Evolutionary conservation across 1,140 invertebrate genomes (phyloP).

Genomic region (Idris sp.): DNA sequence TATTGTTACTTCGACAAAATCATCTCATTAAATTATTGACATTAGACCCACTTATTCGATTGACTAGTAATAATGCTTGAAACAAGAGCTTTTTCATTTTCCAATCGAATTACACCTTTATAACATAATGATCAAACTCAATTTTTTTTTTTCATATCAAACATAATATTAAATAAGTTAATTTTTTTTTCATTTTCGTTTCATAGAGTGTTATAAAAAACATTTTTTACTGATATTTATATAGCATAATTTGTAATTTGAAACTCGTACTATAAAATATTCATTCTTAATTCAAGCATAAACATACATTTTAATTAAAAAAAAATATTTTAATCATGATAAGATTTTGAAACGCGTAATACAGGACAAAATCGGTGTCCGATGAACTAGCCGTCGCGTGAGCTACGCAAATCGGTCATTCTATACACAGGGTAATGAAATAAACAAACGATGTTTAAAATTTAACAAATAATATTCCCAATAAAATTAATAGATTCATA

Average conservation of each 20-base stretch:
- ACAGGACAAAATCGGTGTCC: conserved; percentile 42
- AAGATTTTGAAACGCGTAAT: conserved; percentile 37
- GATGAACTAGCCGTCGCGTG: conserved; percentile 55
- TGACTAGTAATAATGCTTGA: too few species aligned
- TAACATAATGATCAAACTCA: too few species aligned
- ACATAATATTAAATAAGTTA: too few species aligned
- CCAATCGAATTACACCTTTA: too few species aligned
- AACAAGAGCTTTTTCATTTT: too few species aligned
- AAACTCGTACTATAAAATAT: conserved; percentile 37
- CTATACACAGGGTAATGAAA: conserved; percentile 76
- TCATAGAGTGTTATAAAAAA: too few species aligned
- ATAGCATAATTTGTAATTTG: conserved; percentile 33
- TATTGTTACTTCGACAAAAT: too few species aligned
- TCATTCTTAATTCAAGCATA: conserved; percentile 50
- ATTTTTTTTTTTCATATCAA: too few species aligned
- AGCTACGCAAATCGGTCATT: conserved; percentile 63
- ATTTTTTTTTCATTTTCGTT: too few species aligned
- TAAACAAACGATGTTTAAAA: conserved; percentile 67
- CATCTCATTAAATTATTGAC: too few species aligned
- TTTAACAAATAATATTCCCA: conserved; percentile 69
- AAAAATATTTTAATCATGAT: conserved; percentile 42
- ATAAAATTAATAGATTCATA: conserved; percentile 68
- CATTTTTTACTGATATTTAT: conserved; percentile 32
- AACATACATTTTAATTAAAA: conserved; percentile 43
- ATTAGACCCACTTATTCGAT: too few species aligned